Evolutionary conservation across 2,797 vertebrate genomes (phyloP), one percentile per base, ranked within the genome.

Genomic region (Sebastes matsubarae): DNA sequence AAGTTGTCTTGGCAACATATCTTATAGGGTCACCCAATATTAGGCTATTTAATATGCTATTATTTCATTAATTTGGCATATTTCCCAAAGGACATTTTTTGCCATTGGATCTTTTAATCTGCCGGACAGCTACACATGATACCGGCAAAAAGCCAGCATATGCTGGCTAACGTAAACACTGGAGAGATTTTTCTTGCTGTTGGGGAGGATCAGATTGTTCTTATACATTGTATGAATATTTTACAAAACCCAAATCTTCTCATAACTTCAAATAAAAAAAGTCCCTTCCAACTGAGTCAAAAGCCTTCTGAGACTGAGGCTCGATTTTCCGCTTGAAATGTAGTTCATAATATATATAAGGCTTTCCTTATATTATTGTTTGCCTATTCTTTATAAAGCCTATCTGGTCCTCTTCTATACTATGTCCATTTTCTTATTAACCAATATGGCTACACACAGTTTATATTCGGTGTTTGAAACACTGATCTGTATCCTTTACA

Each of bases 91-190:
- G 3, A 20, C 18, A 50, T 50, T 50, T 50, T 50, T 9, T 50
- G 46, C 46, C 8, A 0, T 50, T 20, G 46, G 34, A 50, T 50
- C 46, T 50, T 50, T 20, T 50, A 50, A 50, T 50, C 46, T 50
- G 46, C 0, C 0, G 0, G 8, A 50, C 46, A 50, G 0, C 46
- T 50, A 20, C 18, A 50, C 46, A 20, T 20, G 18, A 50, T 50
- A 20, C 18, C 18, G 18, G 18, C 18, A 50, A 50, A 50, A 50
- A 20, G 16, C 8, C 8, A 0, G 16, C 16, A 50, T 20, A 50
- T 20, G 46, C 46, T 18, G 18, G 18, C 46, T 50, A 50, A 50
- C 46, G 18, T 50, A 50, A 50, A 50, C 18, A 20, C 18, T 50
- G 46, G 18, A 20, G 1, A 20, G 18, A 50, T 50, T 50, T 50